Evolutionary conservation across 2,113 vertebrate genomes (phyloP).

Genomic region (Paradoxurus hermaphroditus): DNA sequence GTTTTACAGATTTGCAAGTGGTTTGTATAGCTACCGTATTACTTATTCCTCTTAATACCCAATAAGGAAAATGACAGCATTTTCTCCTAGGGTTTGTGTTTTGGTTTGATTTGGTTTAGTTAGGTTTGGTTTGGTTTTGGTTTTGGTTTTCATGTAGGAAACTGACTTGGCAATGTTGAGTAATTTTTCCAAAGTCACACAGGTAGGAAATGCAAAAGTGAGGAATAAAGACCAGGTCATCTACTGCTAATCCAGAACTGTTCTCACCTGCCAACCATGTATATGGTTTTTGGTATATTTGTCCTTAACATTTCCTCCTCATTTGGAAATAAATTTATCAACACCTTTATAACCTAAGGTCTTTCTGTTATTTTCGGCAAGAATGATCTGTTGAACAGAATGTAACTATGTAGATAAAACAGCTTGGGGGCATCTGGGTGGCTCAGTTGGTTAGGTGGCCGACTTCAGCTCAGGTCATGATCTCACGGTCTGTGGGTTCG

Average conservation of each 20-base stretch:
- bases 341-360: not conserved
- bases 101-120: not conserved
- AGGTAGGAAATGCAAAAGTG: not conserved
- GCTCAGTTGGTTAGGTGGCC: no score
- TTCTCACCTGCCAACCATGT: not conserved
- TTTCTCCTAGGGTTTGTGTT: not conserved
- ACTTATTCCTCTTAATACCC: not conserved
- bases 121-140: not conserved
- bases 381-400: not conserved
- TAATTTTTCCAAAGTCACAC: not conserved
- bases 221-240: not conserved
- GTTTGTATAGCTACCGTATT: not conserved
- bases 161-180: not conserved
- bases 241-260: not conserved
- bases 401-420: not conserved
- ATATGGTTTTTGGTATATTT: not conserved
- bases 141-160: not conserved
- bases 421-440: no score
- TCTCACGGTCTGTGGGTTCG: no score
- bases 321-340: not conserved
- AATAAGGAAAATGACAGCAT: not conserved
- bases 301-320: not conserved
- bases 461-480: no score
- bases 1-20: not conserved
- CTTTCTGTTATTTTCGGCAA: not conserved